Base-by-base conservation (phyloP, 2,888 invertebrate genomes). In the Drosophila multiciliata region DNA sequence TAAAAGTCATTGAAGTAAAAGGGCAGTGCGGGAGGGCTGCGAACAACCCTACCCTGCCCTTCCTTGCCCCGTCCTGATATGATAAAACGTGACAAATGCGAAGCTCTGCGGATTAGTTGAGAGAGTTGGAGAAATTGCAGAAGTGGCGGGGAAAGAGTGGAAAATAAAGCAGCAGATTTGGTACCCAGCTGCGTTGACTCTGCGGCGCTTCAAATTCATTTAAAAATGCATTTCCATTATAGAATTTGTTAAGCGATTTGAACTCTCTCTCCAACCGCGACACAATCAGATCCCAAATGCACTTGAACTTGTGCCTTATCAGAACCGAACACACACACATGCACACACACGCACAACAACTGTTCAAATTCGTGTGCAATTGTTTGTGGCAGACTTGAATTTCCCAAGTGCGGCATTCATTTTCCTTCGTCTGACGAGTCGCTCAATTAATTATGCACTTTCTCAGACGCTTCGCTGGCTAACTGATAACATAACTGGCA, bases 71-170 rank as follows among this genome's bases (percentile, higher is more conserved):
- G 60, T 17, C 52, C 23, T 45, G 73, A 76, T 77, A 50, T 57
- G 73, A 76, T 77, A 76, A 76, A 75, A 82, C 83, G 83, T 83
- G 83, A 83, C 83, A 80, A 83, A 82, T 76, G 66, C 73, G 74
- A 58, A 63, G 68, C 71, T 72, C 54, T 65, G 66, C 67, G 76
- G 82, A 83, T 83, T 82, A 83, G 66, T 73, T 49, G 40, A 38
- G 53, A 45, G 48, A 36, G 54, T 38, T 32, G 53, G 42, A 54
- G 45, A 48, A 48, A 48, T 48, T 64, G 55, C 45, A 49, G 66
- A 63, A 17, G 53, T 66, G 60, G 36, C 48, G 11, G 38, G 4
- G 17, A 23, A 6, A 52, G 23, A 33, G 49, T 20, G n/a, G 23
- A 9, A 32, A 52, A 4, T 33, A 45, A n/a, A 49, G 29, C 26